phyloP scores from a whole-genome alignment of 2,113 vertebrate species.

The Oreochromis niloticus region DNA sequence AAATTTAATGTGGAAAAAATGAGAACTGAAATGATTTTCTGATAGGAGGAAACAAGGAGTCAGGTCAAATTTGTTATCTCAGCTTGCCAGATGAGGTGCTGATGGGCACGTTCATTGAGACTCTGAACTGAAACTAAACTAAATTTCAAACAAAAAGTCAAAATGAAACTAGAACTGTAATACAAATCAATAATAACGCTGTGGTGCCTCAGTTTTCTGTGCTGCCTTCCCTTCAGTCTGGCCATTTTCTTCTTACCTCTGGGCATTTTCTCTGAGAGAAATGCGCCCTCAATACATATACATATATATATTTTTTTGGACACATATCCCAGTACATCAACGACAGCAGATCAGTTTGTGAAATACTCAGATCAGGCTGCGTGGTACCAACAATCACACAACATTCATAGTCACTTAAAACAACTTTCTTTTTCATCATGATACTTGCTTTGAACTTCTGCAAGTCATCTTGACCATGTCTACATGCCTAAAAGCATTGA shows the following conservation, averaged over 20 bases:
- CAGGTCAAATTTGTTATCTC: not conserved
- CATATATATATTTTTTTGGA: not conserved
- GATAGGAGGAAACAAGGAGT: not conserved
- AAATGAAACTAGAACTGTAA: not conserved
- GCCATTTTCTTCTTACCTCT: not conserved
- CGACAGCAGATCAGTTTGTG: not conserved
- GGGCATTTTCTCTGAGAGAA: not conserved
- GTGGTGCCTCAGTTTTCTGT: not conserved
- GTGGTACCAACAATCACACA: not conserved
- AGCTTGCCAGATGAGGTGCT: not conserved
- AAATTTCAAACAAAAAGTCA: not conserved
- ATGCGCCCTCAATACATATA: not conserved
- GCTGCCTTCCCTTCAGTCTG: no score
- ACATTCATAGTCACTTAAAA: not conserved
- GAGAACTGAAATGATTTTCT: not conserved
- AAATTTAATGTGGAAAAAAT: accelerated
- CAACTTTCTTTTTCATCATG: not conserved
- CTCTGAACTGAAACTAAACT: not conserved
- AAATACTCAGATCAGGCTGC: not conserved
- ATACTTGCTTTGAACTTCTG: accelerated
- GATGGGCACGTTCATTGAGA: not conserved
- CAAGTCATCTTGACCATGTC: not conserved
- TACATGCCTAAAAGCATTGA: not conserved
- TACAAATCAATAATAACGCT: not conserved
- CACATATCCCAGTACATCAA: not conserved